A percentile compares a stretch with the other conserved stretches of the same genome.
These are phyloP conservation scores for Pandemis cinnamomeana DNA, from an alignment of 2,888 invertebrate species.

Conservation along the genomic window DNA sequence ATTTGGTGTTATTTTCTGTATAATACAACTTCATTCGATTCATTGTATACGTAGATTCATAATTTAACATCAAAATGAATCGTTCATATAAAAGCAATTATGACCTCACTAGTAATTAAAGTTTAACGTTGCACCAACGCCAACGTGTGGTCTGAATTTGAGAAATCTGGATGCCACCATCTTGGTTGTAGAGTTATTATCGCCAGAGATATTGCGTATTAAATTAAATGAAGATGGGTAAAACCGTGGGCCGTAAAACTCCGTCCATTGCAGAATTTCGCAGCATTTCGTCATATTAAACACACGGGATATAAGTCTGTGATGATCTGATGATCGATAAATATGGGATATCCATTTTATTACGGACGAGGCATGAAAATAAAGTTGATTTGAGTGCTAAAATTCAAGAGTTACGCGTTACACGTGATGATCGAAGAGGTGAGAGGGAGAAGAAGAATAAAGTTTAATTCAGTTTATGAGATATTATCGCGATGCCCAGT, in stretches of 20 bases:
- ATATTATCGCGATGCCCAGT: slow-evolving; percentile 57
- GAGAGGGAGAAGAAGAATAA: slow-evolving; percentile 15
- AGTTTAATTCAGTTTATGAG: slow-evolving; percentile 30
- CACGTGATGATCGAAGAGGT: not conserved
- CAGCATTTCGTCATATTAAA: not conserved
- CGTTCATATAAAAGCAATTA: not conserved
- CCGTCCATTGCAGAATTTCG: not conserved
- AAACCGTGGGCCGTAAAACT: not conserved
- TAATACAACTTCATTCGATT: no score
- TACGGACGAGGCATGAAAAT: not conserved
- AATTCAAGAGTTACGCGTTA: not conserved
- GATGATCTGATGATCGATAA: not conserved
- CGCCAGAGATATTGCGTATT: not conserved
- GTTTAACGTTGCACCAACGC: not conserved
- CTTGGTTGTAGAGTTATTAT: not conserved
- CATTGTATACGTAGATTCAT: no score
- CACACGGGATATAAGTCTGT: not conserved
- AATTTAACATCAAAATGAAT: not conserved
- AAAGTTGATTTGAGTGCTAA: not conserved
- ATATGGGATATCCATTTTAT: not conserved
- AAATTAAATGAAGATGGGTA: not conserved
- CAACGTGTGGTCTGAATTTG: slow-evolving; percentile 3
- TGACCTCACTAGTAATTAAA: not conserved
- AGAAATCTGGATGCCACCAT: not conserved
- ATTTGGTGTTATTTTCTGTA: no score